phyloP scores from a whole-genome alignment of 2,888 invertebrate genomes.

The Protonemura montana region DNA sequence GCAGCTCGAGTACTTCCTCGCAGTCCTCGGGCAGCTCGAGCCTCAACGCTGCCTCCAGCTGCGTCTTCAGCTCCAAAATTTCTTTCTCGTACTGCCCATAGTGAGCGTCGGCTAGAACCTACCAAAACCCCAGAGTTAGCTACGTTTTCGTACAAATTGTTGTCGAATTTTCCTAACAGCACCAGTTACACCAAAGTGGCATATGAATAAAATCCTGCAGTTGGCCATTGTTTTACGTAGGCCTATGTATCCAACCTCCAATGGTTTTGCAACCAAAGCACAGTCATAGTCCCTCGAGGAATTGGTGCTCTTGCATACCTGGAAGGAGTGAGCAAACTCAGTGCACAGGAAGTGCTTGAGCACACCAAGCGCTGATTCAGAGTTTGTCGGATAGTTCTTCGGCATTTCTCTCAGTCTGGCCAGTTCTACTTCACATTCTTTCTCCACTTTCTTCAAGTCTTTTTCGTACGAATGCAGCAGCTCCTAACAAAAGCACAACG shows the following conservation, averaged over 20 bases:
- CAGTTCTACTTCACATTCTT: neutral
- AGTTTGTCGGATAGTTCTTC: constrained; percentile 4
- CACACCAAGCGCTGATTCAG: neutral
- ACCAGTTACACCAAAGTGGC: no score
- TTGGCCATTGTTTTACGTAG: no score
- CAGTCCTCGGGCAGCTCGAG: neutral
- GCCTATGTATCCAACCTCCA: no score
- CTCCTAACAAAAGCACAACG: neutral
- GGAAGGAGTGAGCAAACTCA: constrained; percentile 17
- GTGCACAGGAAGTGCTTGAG: constrained; percentile 23
- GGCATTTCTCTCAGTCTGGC: neutral
- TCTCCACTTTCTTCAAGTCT: neutral
- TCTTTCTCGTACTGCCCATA: constrained; percentile 1
- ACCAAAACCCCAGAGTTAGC: neutral
- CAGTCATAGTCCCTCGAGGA: neutral
- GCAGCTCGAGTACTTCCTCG: neutral
- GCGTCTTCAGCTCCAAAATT: neutral
- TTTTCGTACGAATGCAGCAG: neutral
- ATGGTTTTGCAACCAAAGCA: no score
- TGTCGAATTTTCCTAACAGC: no score
- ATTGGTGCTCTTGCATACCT: neutral
- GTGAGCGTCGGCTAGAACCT: neutral
- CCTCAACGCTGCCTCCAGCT: constrained; percentile 4
- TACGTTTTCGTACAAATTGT: no score
- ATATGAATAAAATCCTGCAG: no score